Evolutionary conservation across 2,797 vertebrate genomes (phyloP), one percentile per base, ranked within the genome.

Genomic region (Microctenopoma steveboyesi): DNA sequence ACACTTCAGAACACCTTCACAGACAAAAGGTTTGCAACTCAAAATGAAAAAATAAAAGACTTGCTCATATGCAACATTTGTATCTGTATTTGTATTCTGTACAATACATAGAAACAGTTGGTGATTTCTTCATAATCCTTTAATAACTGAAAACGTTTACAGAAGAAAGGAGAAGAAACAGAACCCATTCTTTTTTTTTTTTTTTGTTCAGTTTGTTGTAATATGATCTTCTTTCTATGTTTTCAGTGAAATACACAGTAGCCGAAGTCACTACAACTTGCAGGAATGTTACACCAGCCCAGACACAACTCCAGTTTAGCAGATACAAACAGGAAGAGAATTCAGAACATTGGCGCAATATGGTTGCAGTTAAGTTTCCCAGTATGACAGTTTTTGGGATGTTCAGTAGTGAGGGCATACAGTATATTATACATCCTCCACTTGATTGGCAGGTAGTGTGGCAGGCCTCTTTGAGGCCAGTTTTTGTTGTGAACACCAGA

Each of bases 71-170:
- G 96, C 95, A 96, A 96, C 96, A 95, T 94, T 95, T 96, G 94
- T 95, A 95, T 96, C 95, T 95, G 94, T 95, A 95, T 96, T 95
- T 98, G 96, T 97, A 98, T 96, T 99, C 95, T 94, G 93, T 96
- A 98, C 96, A 98, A 97, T 94, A 93, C 94, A 95, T 97, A 92
- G 66, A 91, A 94, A 94, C 92, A 94, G 93, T 95, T 95, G 95
- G 95, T 94, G 94, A 95, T 95, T 95, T 96, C 94, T 86, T 92
- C 82, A 72, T 88, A 83, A 88, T 91, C 88, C 84, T 86, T 91
- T 83, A 60, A 89, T 84, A 91, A 91, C 89, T 84, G 88, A 91
- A 90, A 89, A 90, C 73, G 13, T 86, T 88, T 87, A 92, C 91
- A 86, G 90, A 91, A 92, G 86, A 88, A 88, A 85, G 86, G 82